Base-by-base conservation (phyloP, 2,888 invertebrate genomes). In the Aspidiotus rigidus region DNA sequence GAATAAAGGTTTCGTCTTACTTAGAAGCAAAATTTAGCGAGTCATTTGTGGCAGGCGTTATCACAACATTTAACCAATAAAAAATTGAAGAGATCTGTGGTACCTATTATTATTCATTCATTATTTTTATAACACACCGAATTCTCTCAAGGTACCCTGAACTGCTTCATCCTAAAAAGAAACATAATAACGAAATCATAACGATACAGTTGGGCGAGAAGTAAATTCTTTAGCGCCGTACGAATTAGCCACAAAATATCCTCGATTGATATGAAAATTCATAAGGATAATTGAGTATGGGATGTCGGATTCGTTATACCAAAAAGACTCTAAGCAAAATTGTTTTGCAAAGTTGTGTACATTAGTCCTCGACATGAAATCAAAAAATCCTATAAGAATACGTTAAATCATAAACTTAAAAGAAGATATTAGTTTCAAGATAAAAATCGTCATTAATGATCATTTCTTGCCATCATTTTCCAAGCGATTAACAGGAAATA, bases 61-160 rank as follows among this genome's bases (percentile, higher is more conserved):
- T 28, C 28, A 28, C 28, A 28, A 28, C 28, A 28, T 28, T 28
- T 28, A 28, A 28, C 56, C 56, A 56, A 42, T 64, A 28, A 28
- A 28, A 28, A 5, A 5, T 1, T 28, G 28, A 28, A 28, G 28
- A 28, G 28, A 28, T 28, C 28, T 28, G 28, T 28, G 1, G 28
- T 28, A 28, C 28, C 28, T 28, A 28, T 28, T 28, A 28, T 28
- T 54, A 57, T 56, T 64, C 42, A 55, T 41, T 39, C 42, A 41
- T 57, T 16, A 59, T 72, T 62, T 42, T 79, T 87, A 93, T 79
- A 92, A 88, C 78, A 94, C 87, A 79, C 93, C 94, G 84, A 93
- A 90, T 81, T 94, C 94, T 80, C 89, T 88, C 79, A 94, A 88
- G 79, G 93, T 90, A 78, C 89, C 90, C 82, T 93, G 93, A 82